Base-by-base conservation (phyloP, 2,888 invertebrate genomes). In the Cyrtodaria siliqua region DNA sequence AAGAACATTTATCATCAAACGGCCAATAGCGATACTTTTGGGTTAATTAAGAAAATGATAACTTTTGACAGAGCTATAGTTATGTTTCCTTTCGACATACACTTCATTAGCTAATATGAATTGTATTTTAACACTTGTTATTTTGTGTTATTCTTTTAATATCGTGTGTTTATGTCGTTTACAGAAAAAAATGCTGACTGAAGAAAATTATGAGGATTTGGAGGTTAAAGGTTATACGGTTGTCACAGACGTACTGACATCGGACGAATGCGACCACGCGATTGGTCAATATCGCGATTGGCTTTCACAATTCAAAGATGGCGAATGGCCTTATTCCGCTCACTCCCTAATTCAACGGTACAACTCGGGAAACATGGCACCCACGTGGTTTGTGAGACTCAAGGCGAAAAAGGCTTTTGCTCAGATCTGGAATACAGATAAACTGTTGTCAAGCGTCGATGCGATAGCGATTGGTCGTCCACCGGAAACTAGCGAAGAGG, bases 381-480 rank as follows among this genome's bases (percentile, higher is more conserved):
- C 87, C 1, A 73, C 90, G 1, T 91, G 90, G 91, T 74, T 70
- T 27, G 86, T 83, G 9, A 73, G 91, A 18, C 67, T 90, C 2
- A 83, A 83, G 40, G 67, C 87, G 2, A 89, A 87, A 59, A 68
- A 77, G 9, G 86, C 91, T 1, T 91, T 91, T 72, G 83, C 82
- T 2, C 81, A 87, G 53, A 12, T 91, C 0, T 91, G 90, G 90
- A 79, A 83, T 2, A 91, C 90, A 9, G 86, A 87, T 1, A 87
- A 89, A 72, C 80, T 91, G 1, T 68, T 89, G 42, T 82, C 86
- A 9, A 91, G 90, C 61, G 53, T 87, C 57, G 91, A 91, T 50
- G 89, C 89, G 20, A 83, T 91, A 16, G 88, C 91, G 8, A 87
- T 91, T 33, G 90, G 90, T 0, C 83, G 88, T 1, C 91, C 91